Base-by-base conservation (phyloP, 2,888 invertebrate species). In the Cheilosia scutellata region DNA sequence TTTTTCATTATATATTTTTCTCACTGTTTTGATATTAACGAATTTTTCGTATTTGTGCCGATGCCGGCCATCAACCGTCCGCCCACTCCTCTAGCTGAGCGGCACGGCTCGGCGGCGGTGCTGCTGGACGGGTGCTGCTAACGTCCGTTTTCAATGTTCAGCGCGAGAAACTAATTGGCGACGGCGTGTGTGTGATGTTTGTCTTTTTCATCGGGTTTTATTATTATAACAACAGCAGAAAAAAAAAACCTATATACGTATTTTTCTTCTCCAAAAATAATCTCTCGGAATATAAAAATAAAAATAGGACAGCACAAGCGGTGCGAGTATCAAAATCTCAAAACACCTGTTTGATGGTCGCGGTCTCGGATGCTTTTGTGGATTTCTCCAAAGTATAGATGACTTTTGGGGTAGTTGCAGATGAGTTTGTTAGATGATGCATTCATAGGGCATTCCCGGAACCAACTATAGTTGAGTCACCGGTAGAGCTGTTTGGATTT, bases 341-440 rank as follows among this genome's bases (percentile, higher is more conserved):
- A 53, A 65, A 75, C 77, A 78, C 77, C 77, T 78, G 77, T 78
- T 78, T 70, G 77, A 70, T 78, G 63, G 44, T 20, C n/a, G 13
- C 20, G 2, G 47, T 20, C 27, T 13, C 29, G 4, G 5, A n/a
- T 11, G 11, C 5, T 62, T 44, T 44, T 20, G 20, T 20, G 20
- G 20, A 20, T 20, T 20, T 20, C 20, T 20, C 20, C 20, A 20
- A 20, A 20, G 31, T 57, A 20, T 33, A 13, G 4, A 3, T 44
- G n/a, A 20, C 40, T 40, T 66, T 74, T 16, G 29, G 29, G 9
- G 53, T 20, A 20, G 20, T 7, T 7, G n/a, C 5, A 6, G 55
- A 57, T 44, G 42, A 53, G 4, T 55, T 37, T 11, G 11, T 11
- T 37, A 37, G 37, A 11, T 37, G 37, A 11, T 11, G 11, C 37